Conservation (phyloP, 2,797 vertebrate genomes). For the Arvicola amphibius region DNA sequence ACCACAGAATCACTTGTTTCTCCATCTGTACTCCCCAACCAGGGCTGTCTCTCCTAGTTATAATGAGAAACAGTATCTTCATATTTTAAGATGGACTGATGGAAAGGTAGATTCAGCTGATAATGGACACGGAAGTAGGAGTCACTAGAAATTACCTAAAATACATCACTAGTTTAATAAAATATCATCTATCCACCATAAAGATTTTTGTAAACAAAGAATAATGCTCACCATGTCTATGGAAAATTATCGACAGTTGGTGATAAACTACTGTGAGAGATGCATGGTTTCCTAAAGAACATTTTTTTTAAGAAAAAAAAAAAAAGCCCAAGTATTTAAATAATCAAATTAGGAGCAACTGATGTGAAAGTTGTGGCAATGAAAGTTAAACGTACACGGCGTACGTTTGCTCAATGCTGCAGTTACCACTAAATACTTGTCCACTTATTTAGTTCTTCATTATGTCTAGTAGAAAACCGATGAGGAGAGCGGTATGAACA, state of each 20-base stretch:
- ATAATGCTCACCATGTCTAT: not conserved
- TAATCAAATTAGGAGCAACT: slow-evolving; percentile 44
- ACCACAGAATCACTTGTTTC: slow-evolving; percentile 68
- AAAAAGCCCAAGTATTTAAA: not conserved
- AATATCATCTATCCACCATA: not conserved
- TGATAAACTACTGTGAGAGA: not conserved
- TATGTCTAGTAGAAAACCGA: slow-evolving; percentile 27
- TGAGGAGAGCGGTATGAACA: not conserved
- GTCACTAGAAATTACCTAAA: not conserved
- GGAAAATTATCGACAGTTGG: not conserved
- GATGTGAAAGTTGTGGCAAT: slow-evolving; percentile 15
- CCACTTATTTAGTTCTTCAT: not conserved
- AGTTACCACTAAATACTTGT: slow-evolving; percentile 24
- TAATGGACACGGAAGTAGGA: not conserved
- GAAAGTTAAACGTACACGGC: slow-evolving; percentile 1
- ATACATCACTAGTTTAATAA: not conserved
- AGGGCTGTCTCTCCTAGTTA: not conserved
- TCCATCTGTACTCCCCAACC: slow-evolving; percentile 49
- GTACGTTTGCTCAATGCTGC: not conserved
- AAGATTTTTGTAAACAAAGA: slow-evolving; percentile 25
- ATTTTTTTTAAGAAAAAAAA: not conserved
- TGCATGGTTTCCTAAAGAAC: not conserved
- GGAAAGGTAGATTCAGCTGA: not conserved
- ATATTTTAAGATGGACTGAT: not conserved
- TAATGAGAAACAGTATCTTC: not conserved